Conservation (phyloP, 1,140 invertebrate species). For the Drosophila orena region DNA sequence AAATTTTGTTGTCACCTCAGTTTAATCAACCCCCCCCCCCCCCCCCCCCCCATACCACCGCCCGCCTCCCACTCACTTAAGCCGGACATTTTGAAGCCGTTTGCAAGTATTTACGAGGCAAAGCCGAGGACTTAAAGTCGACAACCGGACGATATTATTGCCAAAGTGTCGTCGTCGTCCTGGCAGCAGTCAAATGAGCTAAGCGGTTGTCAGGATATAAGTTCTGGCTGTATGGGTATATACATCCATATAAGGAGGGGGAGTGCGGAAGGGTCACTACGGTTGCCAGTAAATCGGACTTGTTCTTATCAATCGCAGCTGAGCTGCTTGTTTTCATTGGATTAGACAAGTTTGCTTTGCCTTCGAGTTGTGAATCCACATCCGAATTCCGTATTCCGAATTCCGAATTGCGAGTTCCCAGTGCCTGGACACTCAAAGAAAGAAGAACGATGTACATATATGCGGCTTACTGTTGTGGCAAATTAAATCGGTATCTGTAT, state of each 20-base stretch:
- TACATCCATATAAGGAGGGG: background rate
- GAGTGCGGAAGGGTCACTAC: slow-evolving; percentile 1
- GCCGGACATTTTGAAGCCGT: slow-evolving; percentile 6
- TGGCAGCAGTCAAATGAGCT: slow-evolving; percentile 43
- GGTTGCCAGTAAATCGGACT: slow-evolving; percentile 47
- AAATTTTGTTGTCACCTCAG: slow-evolving; percentile 50
- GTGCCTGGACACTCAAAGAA: background rate
- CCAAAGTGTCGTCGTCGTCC: slow-evolving; percentile 11
- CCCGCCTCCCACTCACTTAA: slow-evolving; percentile 18
- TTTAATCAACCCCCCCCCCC: too few species aligned
- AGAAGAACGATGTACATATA: slow-evolving; percentile 36
- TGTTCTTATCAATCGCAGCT: slow-evolving; percentile 69
- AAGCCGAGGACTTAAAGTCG: slow-evolving; percentile 30
- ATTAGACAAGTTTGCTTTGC: slow-evolving; percentile 70
- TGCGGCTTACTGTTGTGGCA: slow-evolving; percentile 50
- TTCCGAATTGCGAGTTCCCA: slow-evolving; percentile 1
- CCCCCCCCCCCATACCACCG: too few species aligned
- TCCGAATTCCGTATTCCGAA: background rate
- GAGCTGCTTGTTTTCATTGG: slow-evolving; percentile 81
- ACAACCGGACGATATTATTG: slow-evolving; percentile 3
- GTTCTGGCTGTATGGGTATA: background rate
- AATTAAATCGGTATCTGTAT: slow-evolving; percentile 39
- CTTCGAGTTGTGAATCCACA: slow-evolving; percentile 1
- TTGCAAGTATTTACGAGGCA: slow-evolving; percentile 36
- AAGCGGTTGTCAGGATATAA: slow-evolving; percentile 37